Conservation (phyloP, 2,888 invertebrate genomes). For the Eristalis pertinax region DNA sequence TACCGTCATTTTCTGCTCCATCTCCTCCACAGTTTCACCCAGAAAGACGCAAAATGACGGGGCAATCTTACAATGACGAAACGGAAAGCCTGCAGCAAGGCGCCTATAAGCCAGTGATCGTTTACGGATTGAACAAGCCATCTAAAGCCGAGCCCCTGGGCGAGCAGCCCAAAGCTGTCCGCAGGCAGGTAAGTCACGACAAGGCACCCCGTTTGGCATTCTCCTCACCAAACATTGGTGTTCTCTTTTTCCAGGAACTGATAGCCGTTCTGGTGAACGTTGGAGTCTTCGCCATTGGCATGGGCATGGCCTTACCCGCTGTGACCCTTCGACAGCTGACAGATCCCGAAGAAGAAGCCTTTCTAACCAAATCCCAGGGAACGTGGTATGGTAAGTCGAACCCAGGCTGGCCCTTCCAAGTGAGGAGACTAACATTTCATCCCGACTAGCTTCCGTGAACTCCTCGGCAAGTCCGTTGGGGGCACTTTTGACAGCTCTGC, state of each 20-base stretch:
- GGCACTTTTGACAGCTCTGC: constrained; percentile 77
- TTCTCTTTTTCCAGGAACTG: constrained; percentile 72
- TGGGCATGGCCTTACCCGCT: constrained; percentile 79
- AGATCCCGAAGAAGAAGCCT: constrained; percentile 74
- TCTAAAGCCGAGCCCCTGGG: constrained; percentile 76
- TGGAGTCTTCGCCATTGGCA: constrained; percentile 78
- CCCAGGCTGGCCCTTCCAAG: background rate
- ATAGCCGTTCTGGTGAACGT: constrained; percentile 80
- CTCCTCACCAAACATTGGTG: background rate
- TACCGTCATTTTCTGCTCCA: background rate
- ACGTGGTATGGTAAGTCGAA: constrained; percentile 79
- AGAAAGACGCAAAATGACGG: constrained; percentile 24
- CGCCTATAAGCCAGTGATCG: constrained; percentile 71
- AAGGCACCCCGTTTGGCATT: background rate
- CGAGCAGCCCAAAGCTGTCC: constrained; percentile 77
- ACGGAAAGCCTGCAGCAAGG: constrained; percentile 60
- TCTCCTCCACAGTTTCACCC: background rate
- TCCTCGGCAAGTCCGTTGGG: constrained; percentile 79
- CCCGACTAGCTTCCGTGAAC: constrained; percentile 78
- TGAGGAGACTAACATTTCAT: background rate
- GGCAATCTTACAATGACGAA: constrained; percentile 1
- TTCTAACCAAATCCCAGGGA: constrained; percentile 76
- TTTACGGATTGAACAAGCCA: constrained; percentile 74
- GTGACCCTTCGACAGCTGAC: constrained; percentile 77
- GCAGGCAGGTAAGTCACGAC: constrained; percentile 75